Evolutionary conservation across 2,797 vertebrate species (phyloP), one percentile per base, ranked within the genome.

Genomic region (Crocidura indochinensis): DNA sequence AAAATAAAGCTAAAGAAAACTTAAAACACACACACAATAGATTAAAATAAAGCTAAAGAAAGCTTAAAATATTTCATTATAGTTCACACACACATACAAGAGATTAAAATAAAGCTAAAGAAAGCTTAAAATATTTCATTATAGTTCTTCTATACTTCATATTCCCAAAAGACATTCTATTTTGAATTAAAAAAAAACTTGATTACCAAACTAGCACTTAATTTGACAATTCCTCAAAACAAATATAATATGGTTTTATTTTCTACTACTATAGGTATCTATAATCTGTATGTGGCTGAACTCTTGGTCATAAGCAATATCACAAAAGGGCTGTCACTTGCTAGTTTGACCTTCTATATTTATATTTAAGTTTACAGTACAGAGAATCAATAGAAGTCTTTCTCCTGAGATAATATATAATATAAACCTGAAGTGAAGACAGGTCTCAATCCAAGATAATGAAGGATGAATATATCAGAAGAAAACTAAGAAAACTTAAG

Each of bases 1-100:
- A 51, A 77, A 31, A 77, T 46, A 85, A 73, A 94, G 73, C 46
- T 67, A n/a, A 24, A 69, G 87, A 68, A 78, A 90, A 38, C 15
- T 20, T 15, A 69, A 24, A 47, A 60, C 38, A 38, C 38, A 38
- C 38, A 38, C 38, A 19, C 10, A 53, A 84, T 64, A 81, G n/a
- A 78, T 65, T 38, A 51, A 77, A 31, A 77, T 46, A 85, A 73
- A 94, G 73, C 46, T 67, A n/a, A 24, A 69, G 87, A 68, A 78
- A 90, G 46, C 15, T 20, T 15, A 69, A 24, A 47, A 60, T 46
- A 29, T 3, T 44, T 68, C 19, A 86, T 64, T 38, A 64, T 47
- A 69, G 19, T 60, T 60, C n/a, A n/a, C n/a, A 60, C 38, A 38
- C 38, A 38, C 38, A 38, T 5, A 19, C 10, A 53, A 84, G 64